A percentile compares a stretch with the other conserved stretches of the same genome.
These are phyloP conservation scores for Tipula lateralis DNA, from an alignment of 2,888 invertebrate genomes.

Conservation along the genomic window DNA sequence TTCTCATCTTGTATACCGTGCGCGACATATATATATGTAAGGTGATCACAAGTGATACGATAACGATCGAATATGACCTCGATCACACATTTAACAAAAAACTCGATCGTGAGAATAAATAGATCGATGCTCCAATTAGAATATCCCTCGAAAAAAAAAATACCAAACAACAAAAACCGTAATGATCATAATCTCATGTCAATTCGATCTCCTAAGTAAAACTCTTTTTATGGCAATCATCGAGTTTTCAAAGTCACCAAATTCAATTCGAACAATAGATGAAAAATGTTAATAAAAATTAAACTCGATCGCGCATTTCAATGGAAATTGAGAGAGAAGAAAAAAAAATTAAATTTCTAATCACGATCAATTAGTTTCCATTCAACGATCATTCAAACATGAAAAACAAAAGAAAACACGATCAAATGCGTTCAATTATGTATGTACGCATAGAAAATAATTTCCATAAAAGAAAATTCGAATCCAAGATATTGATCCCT, in stretches of 20 bases:
- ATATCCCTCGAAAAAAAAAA: neutral
- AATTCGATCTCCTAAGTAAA: neutral
- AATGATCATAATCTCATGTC: conserved; percentile 3
- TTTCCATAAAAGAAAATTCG: conserved; percentile 15
- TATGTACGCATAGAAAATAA: neutral
- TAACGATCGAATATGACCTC: neutral
- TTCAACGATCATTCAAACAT: conserved; percentile 24
- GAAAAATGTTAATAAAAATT: neutral
- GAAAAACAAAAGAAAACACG: neutral
- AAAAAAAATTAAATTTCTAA: neutral
- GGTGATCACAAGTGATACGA: neutral
- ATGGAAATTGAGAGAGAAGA: neutral
- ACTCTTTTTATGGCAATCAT: neutral
- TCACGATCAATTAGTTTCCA: conserved; percentile 24
- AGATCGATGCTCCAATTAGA: neutral
- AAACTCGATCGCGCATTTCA: neutral
- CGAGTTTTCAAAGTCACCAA: conserved; percentile 24
- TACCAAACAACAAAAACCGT: neutral
- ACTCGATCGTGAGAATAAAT: neutral
- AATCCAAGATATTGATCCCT: neutral
- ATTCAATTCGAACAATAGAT: conserved; percentile 12
- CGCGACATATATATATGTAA: neutral
- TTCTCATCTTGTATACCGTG: neutral
- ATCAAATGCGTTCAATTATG: neutral
- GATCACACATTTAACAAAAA: neutral